These are phyloP conservation scores for Drosophila kanekoi DNA, from an alignment of 2,888 invertebrate species.

Conservation along the genomic window DNA sequence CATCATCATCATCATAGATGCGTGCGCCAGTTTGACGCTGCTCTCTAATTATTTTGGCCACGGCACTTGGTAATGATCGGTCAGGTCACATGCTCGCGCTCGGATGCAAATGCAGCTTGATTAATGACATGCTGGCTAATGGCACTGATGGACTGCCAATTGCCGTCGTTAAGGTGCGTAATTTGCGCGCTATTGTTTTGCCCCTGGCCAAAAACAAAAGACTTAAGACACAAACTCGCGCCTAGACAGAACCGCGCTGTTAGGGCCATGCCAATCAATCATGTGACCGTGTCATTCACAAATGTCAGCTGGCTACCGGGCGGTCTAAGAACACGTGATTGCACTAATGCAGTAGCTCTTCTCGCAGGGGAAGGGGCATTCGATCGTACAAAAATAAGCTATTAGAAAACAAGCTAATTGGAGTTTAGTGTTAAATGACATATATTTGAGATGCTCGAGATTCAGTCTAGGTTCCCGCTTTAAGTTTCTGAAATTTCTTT, in stretches of 20 bases:
- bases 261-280: constrained; percentile 50
- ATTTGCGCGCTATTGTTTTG: constrained; percentile 46
- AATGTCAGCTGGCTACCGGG: constrained; percentile 36
- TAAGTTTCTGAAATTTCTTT: no score
- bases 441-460: no score
- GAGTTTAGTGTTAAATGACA: no score
- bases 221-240: constrained; percentile 62
- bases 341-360: neutral
- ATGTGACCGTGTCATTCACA: constrained; percentile 26
- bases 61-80: constrained; percentile 57
- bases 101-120: constrained; percentile 71
- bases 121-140: constrained; percentile 54
- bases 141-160: constrained; percentile 45
- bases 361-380: no score
- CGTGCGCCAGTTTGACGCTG: constrained; percentile 64
- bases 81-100: constrained; percentile 42
- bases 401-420: no score
- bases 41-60: constrained; percentile 63
- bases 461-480: no score
- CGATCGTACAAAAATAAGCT: no score
- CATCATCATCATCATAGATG: constrained; percentile 41
- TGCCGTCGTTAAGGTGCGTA: constrained; percentile 58
- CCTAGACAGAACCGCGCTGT: constrained; percentile 17
- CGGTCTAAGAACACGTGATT: constrained; percentile 13
- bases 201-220: constrained; percentile 52